phyloP scores from a whole-genome alignment of 2,113 vertebrate genomes.

The Toxotes chatareus region DNA sequence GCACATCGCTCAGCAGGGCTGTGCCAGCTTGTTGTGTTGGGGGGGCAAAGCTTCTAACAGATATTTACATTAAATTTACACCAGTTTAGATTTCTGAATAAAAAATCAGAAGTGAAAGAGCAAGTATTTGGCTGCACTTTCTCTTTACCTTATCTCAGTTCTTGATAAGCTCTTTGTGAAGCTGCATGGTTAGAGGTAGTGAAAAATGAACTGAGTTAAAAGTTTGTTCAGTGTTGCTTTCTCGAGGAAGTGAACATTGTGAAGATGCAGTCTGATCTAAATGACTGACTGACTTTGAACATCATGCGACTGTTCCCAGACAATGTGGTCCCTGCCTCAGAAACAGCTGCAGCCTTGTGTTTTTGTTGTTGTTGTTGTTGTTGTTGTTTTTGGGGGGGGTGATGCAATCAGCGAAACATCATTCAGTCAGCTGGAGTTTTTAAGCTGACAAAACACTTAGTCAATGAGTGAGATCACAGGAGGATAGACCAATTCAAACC shows the following conservation, averaged over 20 bases:
- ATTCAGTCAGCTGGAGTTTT: constrained; percentile 17
- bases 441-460: constrained; percentile 21
- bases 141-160: no score
- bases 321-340: constrained; percentile 14
- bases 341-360: not conserved
- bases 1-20: not conserved
- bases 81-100: not conserved
- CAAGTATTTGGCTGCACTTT: not conserved
- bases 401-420: constrained; percentile 21
- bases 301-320: constrained; percentile 11
- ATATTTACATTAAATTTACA: not conserved
- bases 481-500: constrained; percentile 29
- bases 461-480: constrained; percentile 54
- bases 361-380: no score
- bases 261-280: not conserved
- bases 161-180: no score
- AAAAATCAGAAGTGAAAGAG: constrained; percentile 3
- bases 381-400: not conserved
- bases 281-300: not conserved
- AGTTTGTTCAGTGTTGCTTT: no score
- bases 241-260: no score
- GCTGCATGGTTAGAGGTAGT: no score
- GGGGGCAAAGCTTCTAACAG: not conserved
- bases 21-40: not conserved
- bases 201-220: no score